Evolutionary conservation across 30 jellyfish, hydroid and myxozoan species (phyloP).

Genomic region (Hydractinia echinata): DNA sequence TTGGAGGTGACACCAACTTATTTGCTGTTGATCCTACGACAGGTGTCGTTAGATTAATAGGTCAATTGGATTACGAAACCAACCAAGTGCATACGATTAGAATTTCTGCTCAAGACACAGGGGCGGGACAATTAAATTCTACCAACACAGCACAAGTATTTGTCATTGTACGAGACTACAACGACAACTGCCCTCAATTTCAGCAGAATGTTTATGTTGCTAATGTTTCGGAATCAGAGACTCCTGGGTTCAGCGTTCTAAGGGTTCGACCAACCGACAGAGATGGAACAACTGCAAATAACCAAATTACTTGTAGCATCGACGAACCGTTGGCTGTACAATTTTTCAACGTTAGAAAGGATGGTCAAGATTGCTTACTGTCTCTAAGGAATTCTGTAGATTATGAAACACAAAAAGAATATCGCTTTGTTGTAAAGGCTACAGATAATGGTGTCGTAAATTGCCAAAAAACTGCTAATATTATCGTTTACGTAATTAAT

Average conservation of each 20-base stretch:
- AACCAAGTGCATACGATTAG: not conserved
- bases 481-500: constrained; percentile 28
- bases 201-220: constrained; percentile 1
- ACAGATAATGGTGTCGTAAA: constrained; percentile 43
- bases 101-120: constrained; percentile 7
- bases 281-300: not conserved
- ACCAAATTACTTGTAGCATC: not conserved
- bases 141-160: constrained; percentile 36
- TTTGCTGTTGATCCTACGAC: constrained; percentile 38
- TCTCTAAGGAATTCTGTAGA: not conserved
- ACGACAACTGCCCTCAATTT: constrained; percentile 33
- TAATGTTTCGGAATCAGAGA: constrained; percentile 13
- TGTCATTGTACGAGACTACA: constrained; percentile 28
- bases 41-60: not conserved
- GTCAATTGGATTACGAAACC: constrained; percentile 15
- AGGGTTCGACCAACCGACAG: constrained; percentile 17
- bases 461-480: constrained; percentile 20
- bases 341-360: constrained; percentile 11
- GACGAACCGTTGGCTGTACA: not conserved
- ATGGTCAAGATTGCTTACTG: not conserved
- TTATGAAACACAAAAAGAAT: not conserved
- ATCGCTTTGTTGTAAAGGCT: constrained; percentile 7
- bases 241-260: constrained; percentile 2
- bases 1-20: constrained; percentile 30
- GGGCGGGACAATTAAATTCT: not conserved